Evolutionary conservation across 2,888 invertebrate species (phyloP), one percentile per base, ranked within the genome.

Genomic region (Nomada goodeniana): DNA sequence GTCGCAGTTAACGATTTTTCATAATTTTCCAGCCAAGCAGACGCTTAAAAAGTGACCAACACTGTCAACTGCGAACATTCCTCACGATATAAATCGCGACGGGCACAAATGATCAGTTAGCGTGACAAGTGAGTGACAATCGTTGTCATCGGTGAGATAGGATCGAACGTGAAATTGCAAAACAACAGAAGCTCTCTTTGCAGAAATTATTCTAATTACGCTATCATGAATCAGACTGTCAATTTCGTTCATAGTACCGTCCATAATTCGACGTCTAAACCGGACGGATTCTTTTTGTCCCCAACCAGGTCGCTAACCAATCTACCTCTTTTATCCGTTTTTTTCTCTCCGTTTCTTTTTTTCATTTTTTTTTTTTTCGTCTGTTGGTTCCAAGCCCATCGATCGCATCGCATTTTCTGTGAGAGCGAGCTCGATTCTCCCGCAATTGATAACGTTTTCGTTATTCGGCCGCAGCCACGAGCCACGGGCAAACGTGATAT

Each of bases 391-490:
- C n/a, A 29, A 44, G 20, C 47, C 52, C 55, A 60, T 63, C 76
- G 72, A 67, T 65, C 78, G 57, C 83, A 78, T 80, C 74, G 68
- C 77, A 88, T 88, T 88, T 86, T 88, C 82, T 74, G 73, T 76
- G 50, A 69, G 85, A 84, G 67, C 60, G 80, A 79, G 61, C 76
- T 74, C 81, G 75, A 69, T 74, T 73, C 74, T 50, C 64, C 67
- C 79, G 81, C 81, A 88, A 88, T 83, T 88, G 88, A 88, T 85
- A 88, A 86, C 80, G 74, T 88, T 88, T 86, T 86, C 74, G 81
- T 88, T 77, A 76, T 72, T 83, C 76, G 53, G 69, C 55, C 80
- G 80, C 59, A 73, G 44, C 63, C 63, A 73, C 85, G 55, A 47
- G 60, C 57, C 55, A 60, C 70, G 70, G 76, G 67, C 65, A 74